Evolutionary conservation across 2,888 invertebrate species (phyloP).

Genomic region (Agrotis exclamationis): DNA sequence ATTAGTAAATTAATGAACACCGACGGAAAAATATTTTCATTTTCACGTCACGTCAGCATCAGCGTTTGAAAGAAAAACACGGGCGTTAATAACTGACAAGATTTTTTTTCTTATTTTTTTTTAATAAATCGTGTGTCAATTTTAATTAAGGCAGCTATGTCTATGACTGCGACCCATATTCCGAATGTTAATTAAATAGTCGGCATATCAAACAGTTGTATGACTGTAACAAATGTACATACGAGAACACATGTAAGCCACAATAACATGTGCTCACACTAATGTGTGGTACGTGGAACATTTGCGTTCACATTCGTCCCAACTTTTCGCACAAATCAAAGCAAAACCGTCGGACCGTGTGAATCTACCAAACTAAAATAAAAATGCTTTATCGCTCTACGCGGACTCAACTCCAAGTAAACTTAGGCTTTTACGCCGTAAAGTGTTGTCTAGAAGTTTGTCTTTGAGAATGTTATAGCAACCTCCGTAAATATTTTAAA

Average conservation of each 20-base stretch:
- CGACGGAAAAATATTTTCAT: conserved; percentile 50
- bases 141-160: conserved; percentile 34
- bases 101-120: conserved; percentile 1
- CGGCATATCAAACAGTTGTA: conserved; percentile 62
- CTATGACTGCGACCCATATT: conserved; percentile 48
- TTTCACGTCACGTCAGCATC: conserved; percentile 32
- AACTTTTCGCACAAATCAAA: conserved; percentile 80
- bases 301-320: conserved; percentile 59
- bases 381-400: conserved; percentile 74
- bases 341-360: conserved; percentile 57
- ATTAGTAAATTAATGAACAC: conserved; percentile 61
- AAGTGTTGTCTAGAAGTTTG: conserved; percentile 65
- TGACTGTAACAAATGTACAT: conserved; percentile 55
- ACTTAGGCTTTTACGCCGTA: conserved; percentile 60
- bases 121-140: conserved; percentile 35
- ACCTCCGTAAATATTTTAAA: conserved; percentile 55
- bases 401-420: conserved; percentile 56
- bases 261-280: conserved; percentile 65
- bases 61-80: conserved; percentile 37
- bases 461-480: conserved; percentile 58
- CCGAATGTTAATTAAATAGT: conserved; percentile 59
- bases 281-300: conserved; percentile 57
- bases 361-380: conserved; percentile 70
- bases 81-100: conserved; percentile 42
- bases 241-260: conserved; percentile 62